Conservation (phyloP, 92 coral and sea anemone genomes). For the Zoanthus sansibaricus region DNA sequence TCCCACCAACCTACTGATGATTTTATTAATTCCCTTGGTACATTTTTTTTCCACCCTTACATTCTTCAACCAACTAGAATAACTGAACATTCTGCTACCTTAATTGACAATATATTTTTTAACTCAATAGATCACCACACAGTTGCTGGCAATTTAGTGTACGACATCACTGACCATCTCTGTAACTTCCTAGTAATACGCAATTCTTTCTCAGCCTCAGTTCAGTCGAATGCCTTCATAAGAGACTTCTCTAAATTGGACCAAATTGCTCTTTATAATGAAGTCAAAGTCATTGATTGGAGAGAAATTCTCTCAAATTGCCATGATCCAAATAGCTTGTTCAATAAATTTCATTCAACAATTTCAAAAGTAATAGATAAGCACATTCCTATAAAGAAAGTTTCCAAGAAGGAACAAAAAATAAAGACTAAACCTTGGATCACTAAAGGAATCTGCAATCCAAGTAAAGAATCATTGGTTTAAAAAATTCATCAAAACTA, state of each 20-base stretch:
- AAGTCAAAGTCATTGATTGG: conserved; percentile 45
- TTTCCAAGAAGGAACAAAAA: conserved; percentile 32
- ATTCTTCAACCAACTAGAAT: conserved; percentile 49
- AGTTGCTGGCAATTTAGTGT: conserved; percentile 63
- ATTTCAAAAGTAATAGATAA: conserved; percentile 42
- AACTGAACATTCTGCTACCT: conserved; percentile 66
- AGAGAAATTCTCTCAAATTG: conserved; percentile 47
- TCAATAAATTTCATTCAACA: conserved; percentile 43
- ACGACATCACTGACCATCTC: conserved; percentile 63
- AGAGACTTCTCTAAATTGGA: conserved; percentile 28
- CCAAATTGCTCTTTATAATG: conserved; percentile 37
- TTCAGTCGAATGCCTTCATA: conserved; percentile 29
- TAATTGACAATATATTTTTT: conserved; percentile 73
- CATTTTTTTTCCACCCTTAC: conserved; percentile 66
- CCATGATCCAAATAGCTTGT: conserved; percentile 38
- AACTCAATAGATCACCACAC: conserved; percentile 61
- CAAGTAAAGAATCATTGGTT: conserved; percentile 19
- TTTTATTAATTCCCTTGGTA: conserved; percentile 57
- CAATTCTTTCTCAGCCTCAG: conserved; percentile 34
- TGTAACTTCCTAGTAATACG: conserved; percentile 67
- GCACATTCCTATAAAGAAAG: conserved; percentile 23
- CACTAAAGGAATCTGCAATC: conserved; percentile 5
- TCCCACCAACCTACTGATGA: conserved; percentile 64
- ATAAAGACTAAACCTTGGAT: conserved; percentile 18
- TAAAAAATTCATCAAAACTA: conserved; percentile 26